Percentiles rank a stretch among this genome's conserved stretches.
Conservation (phyloP, 2,888 invertebrate species). For the Amiota communis region DNA sequence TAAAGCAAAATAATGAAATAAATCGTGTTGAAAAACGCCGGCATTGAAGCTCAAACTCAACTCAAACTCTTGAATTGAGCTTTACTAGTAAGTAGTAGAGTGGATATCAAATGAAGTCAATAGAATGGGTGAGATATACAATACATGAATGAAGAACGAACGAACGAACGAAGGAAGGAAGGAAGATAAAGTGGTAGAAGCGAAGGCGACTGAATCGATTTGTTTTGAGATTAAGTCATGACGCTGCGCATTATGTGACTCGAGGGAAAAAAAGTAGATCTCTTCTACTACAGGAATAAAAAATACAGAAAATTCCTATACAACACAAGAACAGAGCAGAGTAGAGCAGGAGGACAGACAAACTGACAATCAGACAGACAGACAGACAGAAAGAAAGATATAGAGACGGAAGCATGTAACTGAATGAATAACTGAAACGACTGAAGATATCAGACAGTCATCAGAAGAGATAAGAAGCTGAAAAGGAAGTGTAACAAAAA, state of each 20-base stretch:
- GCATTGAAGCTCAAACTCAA: slow-evolving; percentile 6
- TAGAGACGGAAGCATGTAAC: neutral
- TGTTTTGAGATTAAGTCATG: slow-evolving; percentile 68
- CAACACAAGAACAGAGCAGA: slow-evolving; percentile 18
- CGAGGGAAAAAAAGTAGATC: slow-evolving; percentile 27
- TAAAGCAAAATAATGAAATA: slow-evolving; percentile 59
- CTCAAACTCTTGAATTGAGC: neutral
- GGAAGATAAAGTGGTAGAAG: slow-evolving; percentile 37
- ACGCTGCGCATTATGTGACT: slow-evolving; percentile 51
- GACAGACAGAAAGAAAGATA: slow-evolving; percentile 29
- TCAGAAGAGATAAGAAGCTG: slow-evolving; percentile 25
- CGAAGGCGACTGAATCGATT: slow-evolving; percentile 63
- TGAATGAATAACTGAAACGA: neutral
- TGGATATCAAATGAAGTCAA: slow-evolving; percentile 3
- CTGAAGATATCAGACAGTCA: too few relatives aligned
- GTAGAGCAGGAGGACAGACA: slow-evolving; percentile 35
- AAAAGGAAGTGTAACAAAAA: slow-evolving; percentile 57
- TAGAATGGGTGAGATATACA: neutral
- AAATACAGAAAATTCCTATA: slow-evolving; percentile 28
- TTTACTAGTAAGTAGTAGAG: neutral
- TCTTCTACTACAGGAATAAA: slow-evolving; percentile 20
- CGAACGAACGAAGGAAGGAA: too few relatives aligned
- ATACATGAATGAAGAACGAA: slow-evolving; percentile 24
- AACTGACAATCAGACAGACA: too few relatives aligned
- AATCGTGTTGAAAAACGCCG: slow-evolving; percentile 63